These are phyloP conservation scores for Nymphalis c-album DNA, from an alignment of 2,888 invertebrate species.

Conservation along the genomic window DNA sequence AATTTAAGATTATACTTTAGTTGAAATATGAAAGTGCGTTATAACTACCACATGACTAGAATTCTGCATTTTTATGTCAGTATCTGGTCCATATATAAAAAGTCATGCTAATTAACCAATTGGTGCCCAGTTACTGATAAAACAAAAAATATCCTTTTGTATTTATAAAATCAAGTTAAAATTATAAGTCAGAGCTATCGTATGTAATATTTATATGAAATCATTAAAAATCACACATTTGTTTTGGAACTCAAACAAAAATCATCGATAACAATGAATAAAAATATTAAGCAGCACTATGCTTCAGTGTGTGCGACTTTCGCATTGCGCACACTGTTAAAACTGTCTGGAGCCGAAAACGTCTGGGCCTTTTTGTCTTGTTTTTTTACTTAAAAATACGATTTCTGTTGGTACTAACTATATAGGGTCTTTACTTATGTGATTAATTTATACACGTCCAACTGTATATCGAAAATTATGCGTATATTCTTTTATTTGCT, in stretches of 20 bases:
- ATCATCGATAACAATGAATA: background rate
- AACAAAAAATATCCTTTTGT: too few species aligned
- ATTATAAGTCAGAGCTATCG: too few species aligned
- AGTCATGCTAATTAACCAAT: too few species aligned
- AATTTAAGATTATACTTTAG: too few species aligned
- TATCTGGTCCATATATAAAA: too few species aligned
- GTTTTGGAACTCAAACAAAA: background rate
- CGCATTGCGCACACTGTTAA: conserved; percentile 31
- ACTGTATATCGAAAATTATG: background rate
- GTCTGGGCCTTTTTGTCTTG: conserved; percentile 36
- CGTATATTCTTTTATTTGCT: background rate
- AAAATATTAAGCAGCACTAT: background rate
- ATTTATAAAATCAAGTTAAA: too few species aligned
- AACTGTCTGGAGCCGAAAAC: conserved; percentile 20
- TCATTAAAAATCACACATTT: background rate
- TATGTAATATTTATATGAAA: too few species aligned
- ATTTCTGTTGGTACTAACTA: background rate
- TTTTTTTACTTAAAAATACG: conserved; percentile 25
- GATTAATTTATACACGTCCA: background rate
- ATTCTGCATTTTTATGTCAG: too few species aligned
- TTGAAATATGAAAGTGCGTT: too few species aligned
- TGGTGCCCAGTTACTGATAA: too few species aligned
- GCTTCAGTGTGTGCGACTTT: conserved; percentile 23
- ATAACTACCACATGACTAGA: too few species aligned
- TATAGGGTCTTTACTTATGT: background rate